Percentiles rank a stretch among this genome's conserved stretches.
Evolutionary conservation across 2,113 vertebrate species (phyloP).

Genomic region (Theristicus caerulescens): DNA sequence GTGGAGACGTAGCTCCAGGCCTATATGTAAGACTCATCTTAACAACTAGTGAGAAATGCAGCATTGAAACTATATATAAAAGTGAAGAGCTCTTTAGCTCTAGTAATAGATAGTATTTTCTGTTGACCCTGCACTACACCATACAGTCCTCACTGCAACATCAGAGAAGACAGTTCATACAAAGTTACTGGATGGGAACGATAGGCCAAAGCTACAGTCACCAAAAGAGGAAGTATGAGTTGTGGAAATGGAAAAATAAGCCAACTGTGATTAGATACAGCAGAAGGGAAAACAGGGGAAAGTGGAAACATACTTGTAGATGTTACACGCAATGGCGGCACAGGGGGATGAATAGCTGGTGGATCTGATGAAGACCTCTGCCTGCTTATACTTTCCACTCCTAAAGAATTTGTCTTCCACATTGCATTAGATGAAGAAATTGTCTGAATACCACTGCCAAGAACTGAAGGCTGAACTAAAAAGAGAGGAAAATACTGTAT

Average conservation of each 20-base stretch:
- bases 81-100: neutral
- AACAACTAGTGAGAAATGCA: neutral
- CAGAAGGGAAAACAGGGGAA: conserved; percentile 53
- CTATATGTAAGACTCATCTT: neutral
- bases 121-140: neutral
- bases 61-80: neutral
- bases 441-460: conserved; percentile 81
- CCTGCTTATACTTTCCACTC: conserved; percentile 83
- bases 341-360: conserved; percentile 95
- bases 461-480: conserved; percentile 84
- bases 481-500: conserved; percentile 77
- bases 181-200: neutral
- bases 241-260: conserved; percentile 65
- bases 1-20: neutral
- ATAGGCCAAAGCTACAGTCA: conserved; percentile 54
- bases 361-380: conserved; percentile 98
- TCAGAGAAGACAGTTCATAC: neutral
- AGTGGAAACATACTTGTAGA: conserved; percentile 87
- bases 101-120: neutral
- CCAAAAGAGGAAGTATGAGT: conserved; percentile 53
- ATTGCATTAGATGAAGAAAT: conserved; percentile 79
- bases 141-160: neutral
- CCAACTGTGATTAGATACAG: conserved; percentile 56
- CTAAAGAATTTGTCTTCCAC: conserved; percentile 90
- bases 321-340: conserved; percentile 91